Evolutionary conservation across 2,888 invertebrate genomes (phyloP), one percentile per base, ranked within the genome.

Genomic region (Morpho deidamia): DNA sequence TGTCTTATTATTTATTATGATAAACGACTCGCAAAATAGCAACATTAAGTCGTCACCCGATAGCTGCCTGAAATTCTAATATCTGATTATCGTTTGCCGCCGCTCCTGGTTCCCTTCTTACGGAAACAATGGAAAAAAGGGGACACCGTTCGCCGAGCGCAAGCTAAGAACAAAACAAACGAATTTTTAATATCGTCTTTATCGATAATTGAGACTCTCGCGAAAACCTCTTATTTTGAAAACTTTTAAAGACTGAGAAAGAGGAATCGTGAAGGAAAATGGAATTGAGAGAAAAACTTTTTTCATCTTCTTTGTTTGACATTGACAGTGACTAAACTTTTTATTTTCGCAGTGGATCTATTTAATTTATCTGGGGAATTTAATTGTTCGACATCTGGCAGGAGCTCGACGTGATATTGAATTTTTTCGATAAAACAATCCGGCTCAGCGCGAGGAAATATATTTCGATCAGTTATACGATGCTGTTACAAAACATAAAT

Each of bases 281-380:
- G 81, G 81, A 81, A 86, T 84, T 83, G 81, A 78, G 77, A 76
- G 81, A 79, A 79, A 86, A 89, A 88, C 84, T 88, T 89, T 89
- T 87, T 88, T 87, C 88, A 89, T 88, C 87, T 89, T 85, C 88
- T 88, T 88, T 87, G 81, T 87, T 87, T 89, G 88, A 88, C 87
- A 87, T 86, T 88, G 87, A 86, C 86, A 84, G 84, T 81, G 76
- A 83, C 80, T 78, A 84, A 86, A 85, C 80, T 87, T 89, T 83
- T 77, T 85, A 81, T 86, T 85, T 83, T 85, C 79, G 71, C 81
- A 76, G 80, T 76, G 79, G 79, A 81, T 87, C 83, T 88, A 85
- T 86, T 89, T 84, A 85, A 88, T 88, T 88, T 83, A 82, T 82
- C 83, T 75, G 69, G 67, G 69, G 70, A 69, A 77, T 76, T 78